Evolutionary conservation across 2,888 invertebrate genomes (phyloP).

Genomic region (Heliconius erato): DNA sequence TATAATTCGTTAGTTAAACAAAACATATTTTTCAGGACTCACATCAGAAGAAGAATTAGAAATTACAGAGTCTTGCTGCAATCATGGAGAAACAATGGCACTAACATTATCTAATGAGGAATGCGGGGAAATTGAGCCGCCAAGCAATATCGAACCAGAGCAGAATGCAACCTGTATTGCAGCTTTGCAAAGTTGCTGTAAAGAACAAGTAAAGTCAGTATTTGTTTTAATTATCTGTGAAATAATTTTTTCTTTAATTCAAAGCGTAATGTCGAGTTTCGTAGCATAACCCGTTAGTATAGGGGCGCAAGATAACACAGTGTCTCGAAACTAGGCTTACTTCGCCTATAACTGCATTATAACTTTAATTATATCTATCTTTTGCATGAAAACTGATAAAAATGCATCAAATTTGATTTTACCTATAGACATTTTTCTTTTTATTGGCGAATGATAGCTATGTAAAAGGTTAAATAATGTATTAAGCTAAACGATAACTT

Average conservation of each 20-base stretch:
- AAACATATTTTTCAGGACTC: slow-evolving; percentile 56
- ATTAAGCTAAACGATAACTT: not conserved
- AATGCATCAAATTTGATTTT: not conserved
- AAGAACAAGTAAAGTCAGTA: slow-evolving; percentile 67
- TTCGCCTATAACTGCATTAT: no score
- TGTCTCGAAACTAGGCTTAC: no score
- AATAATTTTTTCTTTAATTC: not conserved
- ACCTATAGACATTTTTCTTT: no score
- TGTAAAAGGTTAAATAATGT: not conserved
- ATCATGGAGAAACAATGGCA: slow-evolving; percentile 62
- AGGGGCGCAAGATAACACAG: not conserved
- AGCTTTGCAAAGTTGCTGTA: slow-evolving; percentile 64
- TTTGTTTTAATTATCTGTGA: not conserved
- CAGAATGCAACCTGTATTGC: slow-evolving; percentile 61
- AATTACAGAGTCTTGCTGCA: slow-evolving; percentile 68
- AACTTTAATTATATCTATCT: not conserved
- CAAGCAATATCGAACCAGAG: slow-evolving; percentile 65
- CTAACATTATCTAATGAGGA: slow-evolving; percentile 54
- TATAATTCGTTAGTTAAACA: not conserved
- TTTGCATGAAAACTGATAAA: not conserved
- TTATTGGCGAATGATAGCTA: no score
- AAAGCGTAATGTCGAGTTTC: not conserved
- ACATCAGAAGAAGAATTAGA: slow-evolving; percentile 66
- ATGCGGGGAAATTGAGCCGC: slow-evolving; percentile 60
- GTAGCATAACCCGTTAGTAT: not conserved